Base-by-base conservation (phyloP, 2,888 invertebrate species). In the Disparrhopalites patrizii region DNA sequence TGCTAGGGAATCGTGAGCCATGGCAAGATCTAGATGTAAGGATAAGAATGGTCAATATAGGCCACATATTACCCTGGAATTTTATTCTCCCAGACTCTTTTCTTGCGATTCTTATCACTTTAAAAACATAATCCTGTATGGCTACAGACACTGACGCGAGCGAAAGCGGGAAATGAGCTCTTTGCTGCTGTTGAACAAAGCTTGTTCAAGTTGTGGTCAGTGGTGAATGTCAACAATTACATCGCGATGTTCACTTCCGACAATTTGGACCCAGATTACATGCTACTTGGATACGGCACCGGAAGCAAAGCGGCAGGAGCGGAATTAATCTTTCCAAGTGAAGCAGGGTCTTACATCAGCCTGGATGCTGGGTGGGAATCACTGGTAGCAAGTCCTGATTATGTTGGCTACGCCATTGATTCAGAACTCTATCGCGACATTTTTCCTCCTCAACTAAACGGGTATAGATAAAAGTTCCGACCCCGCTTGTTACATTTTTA, bases 21-120 rank as follows among this genome's bases (percentile, higher is more conserved):
- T 75, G 75, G 75, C 56, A 28, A 28, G 69, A 73, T 18, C 10
- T 72, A 10, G 7, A 60, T 13, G 68, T 70, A 55, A 52, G 33
- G 15, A 52, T 18, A 36, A 36, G 20, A 38, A 30, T 2, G n/a
- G n/a, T 50, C 43, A 43, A 43, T 18, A 43, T 4, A 5, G 43
- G 15, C 7, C 43, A 43, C 7, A 43, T 10, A 43, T 43, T 5
- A 10, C 7, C 20, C 20, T 5, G 7, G 43, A 20, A 5, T 4
- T 43, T 5, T 43, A n/a, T n/a, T n/a, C n/a, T n/a, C n/a, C n/a
- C n/a, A n/a, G n/a, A n/a, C n/a, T n/a, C n/a, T 20, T 23, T 20
- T 47, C 3, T 23, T 47, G 5, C 25, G 8, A 7, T 20, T 47
- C 23, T 47, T 23, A 20, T 47, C 8, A 47, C n/a, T 4, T 10